These are phyloP conservation scores for Eupithecia vulgata DNA, from an alignment of 2,888 invertebrate species.

Conservation along the genomic window DNA sequence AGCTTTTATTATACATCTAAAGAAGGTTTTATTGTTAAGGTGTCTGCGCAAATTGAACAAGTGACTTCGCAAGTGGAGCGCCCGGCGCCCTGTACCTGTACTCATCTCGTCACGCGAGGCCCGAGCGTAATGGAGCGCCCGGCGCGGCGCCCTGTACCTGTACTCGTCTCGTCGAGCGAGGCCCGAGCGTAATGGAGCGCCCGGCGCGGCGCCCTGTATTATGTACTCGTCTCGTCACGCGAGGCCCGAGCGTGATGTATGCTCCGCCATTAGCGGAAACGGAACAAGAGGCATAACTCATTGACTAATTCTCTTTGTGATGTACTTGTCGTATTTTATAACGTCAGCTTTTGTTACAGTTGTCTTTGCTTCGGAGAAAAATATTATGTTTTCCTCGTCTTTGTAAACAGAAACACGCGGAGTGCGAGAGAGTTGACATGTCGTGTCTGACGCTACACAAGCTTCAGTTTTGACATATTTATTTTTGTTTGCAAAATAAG, in stretches of 20 bases:
- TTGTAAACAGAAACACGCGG: conserved; percentile 6
- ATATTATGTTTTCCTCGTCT: conserved; percentile 10
- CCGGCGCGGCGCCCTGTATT: too few relatives aligned
- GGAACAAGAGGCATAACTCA: conserved; percentile 37
- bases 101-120: not conserved
- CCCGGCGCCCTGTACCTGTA: too few relatives aligned
- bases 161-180: not conserved
- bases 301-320: conserved; percentile 31
- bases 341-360: conserved; percentile 17
- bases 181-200: too few relatives aligned
- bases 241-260: conserved; percentile 26
- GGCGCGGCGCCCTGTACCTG: too few relatives aligned
- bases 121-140: conserved; percentile 24
- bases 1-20: too few relatives aligned
- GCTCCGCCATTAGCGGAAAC: conserved; percentile 34
- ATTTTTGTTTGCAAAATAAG: not conserved
- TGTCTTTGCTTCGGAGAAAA: conserved; percentile 10
- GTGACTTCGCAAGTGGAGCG: not conserved
- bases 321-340: conserved; percentile 18
- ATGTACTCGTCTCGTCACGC: not conserved
- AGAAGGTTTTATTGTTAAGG: not conserved
- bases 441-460: not conserved
- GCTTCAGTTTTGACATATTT: not conserved
- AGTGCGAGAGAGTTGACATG: not conserved
- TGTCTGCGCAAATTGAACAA: not conserved